Evolutionary conservation across 2,113 vertebrate species (phyloP).

Genomic region (Glaucidium brasilianum): DNA sequence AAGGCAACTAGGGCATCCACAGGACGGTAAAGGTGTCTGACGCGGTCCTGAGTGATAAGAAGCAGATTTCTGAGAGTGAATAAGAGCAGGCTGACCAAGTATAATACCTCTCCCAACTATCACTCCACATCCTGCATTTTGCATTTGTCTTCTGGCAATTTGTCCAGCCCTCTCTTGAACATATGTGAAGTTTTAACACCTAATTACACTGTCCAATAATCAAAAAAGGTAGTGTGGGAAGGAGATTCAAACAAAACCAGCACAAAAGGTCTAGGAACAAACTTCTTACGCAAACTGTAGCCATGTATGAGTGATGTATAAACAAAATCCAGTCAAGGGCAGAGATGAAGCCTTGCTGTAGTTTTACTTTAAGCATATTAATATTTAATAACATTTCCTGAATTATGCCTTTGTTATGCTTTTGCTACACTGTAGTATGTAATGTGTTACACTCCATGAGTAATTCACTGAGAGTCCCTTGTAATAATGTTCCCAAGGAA

Average conservation of each 20-base stretch:
- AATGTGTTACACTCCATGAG: not conserved
- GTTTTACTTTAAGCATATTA: not conserved
- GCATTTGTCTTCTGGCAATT: not conserved
- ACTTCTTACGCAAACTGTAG: not conserved
- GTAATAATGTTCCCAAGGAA: not conserved
- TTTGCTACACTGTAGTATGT: not conserved
- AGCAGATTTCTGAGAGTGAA: not conserved
- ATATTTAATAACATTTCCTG: not conserved
- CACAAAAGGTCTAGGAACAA: not conserved
- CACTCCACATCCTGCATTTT: not conserved
- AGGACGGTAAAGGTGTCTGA: rapidly evolving
- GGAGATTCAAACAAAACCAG: not conserved
- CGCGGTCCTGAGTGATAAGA: not conserved
- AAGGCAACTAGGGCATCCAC: not conserved
- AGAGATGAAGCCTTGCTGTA: not conserved
- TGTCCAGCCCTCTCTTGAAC: not conserved
- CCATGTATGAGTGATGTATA: not conserved
- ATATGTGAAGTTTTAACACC: not conserved
- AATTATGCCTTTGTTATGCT: not conserved
- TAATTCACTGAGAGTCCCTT: not conserved
- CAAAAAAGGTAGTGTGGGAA: not conserved
- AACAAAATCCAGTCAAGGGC: not conserved
- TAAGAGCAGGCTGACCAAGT: not conserved
- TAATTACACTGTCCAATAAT: not conserved
- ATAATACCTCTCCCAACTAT: not conserved